phyloP scores from a whole-genome alignment of 2,113 vertebrate species.

The Nicator chloris region DNA sequence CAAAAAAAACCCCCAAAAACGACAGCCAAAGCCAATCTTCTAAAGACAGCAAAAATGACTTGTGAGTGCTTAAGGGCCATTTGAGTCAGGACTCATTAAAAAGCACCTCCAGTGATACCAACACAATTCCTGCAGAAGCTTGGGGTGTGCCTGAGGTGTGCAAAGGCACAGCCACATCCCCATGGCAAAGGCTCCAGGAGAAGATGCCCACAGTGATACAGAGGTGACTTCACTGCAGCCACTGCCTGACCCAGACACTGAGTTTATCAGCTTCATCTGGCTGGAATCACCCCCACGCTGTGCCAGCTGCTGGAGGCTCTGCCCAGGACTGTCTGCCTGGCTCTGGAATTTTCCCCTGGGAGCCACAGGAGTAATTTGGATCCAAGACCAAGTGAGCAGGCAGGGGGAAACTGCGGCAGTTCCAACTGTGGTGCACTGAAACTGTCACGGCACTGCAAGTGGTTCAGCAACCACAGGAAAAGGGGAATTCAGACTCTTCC shows the following conservation, averaged over 20 bases:
- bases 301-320: not conserved
- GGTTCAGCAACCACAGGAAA: not conserved
- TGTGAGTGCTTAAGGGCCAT: not conserved
- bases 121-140: not conserved
- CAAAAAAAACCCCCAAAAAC: too few relatives aligned
- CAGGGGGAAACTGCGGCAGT: not conserved
- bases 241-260: not conserved
- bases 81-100: not conserved
- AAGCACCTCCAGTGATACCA: not conserved
- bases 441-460: fast-evolving
- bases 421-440: not conserved
- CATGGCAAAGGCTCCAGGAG: not conserved
- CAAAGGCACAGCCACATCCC: not conserved
- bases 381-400: not conserved
- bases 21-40: not conserved
- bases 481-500: not conserved
- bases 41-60: not conserved
- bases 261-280: not conserved
- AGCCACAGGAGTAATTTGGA: not conserved
- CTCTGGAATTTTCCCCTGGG: not conserved
- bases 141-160: not conserved
- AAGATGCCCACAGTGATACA: not conserved
- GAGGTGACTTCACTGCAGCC: not conserved
- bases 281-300: not conserved
- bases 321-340: not conserved